phyloP scores from a whole-genome alignment of 2,113 vertebrate species.

The Crypturellus undulatus region DNA sequence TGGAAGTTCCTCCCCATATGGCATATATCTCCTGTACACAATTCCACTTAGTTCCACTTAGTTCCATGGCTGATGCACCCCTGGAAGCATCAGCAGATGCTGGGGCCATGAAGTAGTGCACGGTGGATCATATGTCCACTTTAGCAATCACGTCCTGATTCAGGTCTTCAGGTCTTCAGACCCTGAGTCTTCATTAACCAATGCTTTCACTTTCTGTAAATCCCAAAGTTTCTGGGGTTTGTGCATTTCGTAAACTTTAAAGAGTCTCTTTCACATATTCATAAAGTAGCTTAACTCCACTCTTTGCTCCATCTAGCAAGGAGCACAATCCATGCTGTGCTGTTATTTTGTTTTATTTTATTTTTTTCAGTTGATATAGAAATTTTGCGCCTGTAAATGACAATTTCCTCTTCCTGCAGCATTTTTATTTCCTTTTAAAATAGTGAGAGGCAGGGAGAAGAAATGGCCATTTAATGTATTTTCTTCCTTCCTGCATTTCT shows the following conservation, averaged over 20 bases:
- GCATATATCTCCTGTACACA: background rate
- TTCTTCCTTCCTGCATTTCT: background rate
- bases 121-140: background rate
- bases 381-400: background rate
- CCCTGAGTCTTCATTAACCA: no score
- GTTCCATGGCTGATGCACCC: conserved; percentile 2
- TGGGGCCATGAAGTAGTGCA: background rate
- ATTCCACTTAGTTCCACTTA: background rate
- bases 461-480: background rate
- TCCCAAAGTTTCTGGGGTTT: background rate
- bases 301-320: background rate
- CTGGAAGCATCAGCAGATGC: background rate
- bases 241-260: background rate
- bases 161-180: no score
- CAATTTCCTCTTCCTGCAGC: background rate
- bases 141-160: background rate
- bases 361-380: background rate
- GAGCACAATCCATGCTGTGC: background rate
- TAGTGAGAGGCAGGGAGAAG: no score
- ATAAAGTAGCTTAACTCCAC: background rate
- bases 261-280: background rate
- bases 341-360: background rate
- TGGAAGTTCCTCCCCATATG: conserved; percentile 19
- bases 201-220: background rate
- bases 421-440: background rate